Base-by-base conservation (phyloP, 2,888 invertebrate genomes). In the Drosophila borborema region DNA sequence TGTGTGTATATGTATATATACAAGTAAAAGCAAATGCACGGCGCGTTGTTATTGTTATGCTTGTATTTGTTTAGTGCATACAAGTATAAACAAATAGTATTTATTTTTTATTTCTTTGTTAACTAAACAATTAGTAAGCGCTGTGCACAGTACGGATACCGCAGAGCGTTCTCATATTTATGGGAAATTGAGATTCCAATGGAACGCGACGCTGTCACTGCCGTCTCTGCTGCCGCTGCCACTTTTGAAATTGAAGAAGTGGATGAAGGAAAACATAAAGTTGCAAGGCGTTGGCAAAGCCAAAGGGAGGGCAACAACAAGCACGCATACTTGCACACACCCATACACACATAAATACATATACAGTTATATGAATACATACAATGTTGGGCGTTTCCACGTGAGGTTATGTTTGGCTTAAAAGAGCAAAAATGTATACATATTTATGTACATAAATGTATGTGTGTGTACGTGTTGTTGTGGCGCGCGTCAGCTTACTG, bases 341-440 rank as follows among this genome's bases (percentile, higher is more conserved):
- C 51, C 46, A 70, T 7, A 53, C 18, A 55, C 34, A 49, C 34
- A 54, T 38, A 74, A 1, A 51, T 41, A 61, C 18, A 49, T 31
- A 46, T 23, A 61, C 51, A 75, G 45, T 16, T 55, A 55, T 20
- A 16, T 18, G 62, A 46, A 54, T 59, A 64, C 64, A 67, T 62
- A 58, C 74, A 88, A 77, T 83, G 77, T 89, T 89, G 91, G 91
- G 91, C 91, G 91, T 90, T 91, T 89, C 88, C 89, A 82, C 79
- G 73, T 81, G 82, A 88, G 86, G 85, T 83, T 86, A 90, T 81
- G 83, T 86, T 78, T 80, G 71, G 69, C 61, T 64, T 54, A 85
- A 72, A 85, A 72, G 49, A 62, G 60, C 59, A 61, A 72, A 69
- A 72, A 69, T 62, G 56, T 55, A 46, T 66, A 73, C 68, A 65